These are phyloP conservation scores for Setipinna tenuifilis DNA, from an alignment of 2,797 vertebrate species.

Conservation along the genomic window DNA sequence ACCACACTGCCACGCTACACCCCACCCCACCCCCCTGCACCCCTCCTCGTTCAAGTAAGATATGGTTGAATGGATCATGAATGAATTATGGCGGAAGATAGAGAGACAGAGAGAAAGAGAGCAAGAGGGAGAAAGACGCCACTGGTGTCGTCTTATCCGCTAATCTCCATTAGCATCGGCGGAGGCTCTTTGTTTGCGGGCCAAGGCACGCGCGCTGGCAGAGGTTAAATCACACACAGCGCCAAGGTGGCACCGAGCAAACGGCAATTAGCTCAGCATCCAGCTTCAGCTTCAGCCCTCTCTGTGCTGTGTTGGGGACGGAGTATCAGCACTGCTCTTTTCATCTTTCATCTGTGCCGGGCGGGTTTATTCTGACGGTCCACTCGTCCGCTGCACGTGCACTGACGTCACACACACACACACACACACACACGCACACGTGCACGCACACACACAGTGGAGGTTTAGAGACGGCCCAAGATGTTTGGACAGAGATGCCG, in stretches of 20 bases:
- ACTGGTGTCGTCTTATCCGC: neutral
- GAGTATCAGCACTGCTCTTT: neutral
- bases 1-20: neutral
- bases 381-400: neutral
- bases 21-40: neutral
- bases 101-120: neutral
- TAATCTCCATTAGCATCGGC: neutral
- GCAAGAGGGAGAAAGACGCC: neutral
- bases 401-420: neutral
- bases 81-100: neutral
- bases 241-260: slow-evolving; percentile 7
- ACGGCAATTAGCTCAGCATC: neutral
- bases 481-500: neutral
- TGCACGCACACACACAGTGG: no score
- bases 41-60: neutral
- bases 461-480: neutral
- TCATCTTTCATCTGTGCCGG: neutral
- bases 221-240: neutral
- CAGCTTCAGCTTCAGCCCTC: neutral
- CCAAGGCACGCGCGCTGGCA: neutral
- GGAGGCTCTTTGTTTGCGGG: neutral
- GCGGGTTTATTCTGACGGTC: neutral
- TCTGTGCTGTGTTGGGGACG: neutral
- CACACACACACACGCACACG: no score
- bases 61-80: neutral